These are phyloP conservation scores for Pampusana beccarii DNA, from an alignment of 2,113 vertebrate species.

Conservation along the genomic window DNA sequence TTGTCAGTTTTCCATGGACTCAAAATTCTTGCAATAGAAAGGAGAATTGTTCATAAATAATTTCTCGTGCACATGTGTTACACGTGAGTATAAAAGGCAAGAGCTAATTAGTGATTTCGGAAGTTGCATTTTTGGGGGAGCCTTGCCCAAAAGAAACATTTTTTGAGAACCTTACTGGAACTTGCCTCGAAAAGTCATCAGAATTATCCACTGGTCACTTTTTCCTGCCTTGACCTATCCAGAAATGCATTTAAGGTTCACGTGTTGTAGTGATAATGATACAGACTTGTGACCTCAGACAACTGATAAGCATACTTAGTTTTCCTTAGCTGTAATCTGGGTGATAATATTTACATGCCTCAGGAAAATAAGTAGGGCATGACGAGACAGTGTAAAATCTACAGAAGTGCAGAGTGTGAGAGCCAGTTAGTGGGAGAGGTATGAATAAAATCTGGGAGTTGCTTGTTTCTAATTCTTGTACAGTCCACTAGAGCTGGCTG, in stretches of 20 bases:
- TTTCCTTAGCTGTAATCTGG: constrained; percentile 18
- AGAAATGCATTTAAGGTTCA: background rate
- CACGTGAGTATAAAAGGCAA: background rate
- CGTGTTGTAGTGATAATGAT: background rate
- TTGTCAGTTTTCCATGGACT: background rate
- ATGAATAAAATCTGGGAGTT: background rate
- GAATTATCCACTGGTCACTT: background rate
- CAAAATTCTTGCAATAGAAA: background rate
- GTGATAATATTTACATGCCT: background rate
- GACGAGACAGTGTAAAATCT: constrained; percentile 12
- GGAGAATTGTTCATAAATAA: background rate
- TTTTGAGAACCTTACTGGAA: background rate
- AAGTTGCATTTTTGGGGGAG: background rate
- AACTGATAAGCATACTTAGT: background rate
- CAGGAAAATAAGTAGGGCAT: background rate
- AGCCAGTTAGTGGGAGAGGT: background rate
- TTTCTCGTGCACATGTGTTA: background rate
- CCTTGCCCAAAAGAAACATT: background rate
- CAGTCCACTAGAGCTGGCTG: background rate
- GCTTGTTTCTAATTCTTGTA: background rate
- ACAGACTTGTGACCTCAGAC: background rate
- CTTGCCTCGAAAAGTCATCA: background rate
- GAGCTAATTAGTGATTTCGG: background rate
- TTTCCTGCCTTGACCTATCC: background rate
- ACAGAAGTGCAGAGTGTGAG: background rate